A percentile compares a stretch with the other conserved stretches of the same genome.
Conservation (phyloP, 2,797 vertebrate species). For the Enteromius afrohamiltoni region DNA sequence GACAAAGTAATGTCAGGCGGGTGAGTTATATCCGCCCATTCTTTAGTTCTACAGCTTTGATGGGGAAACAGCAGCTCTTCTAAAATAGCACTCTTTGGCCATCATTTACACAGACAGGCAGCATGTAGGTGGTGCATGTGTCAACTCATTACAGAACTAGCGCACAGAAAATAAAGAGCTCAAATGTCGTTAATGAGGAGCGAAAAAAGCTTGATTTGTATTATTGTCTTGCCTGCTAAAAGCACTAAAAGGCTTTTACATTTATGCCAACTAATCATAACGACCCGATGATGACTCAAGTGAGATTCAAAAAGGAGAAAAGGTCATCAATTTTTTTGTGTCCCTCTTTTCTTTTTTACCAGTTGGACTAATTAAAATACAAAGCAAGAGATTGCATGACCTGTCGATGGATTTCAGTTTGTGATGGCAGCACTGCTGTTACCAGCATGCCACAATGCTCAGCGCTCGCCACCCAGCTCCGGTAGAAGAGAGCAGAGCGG, state of each 20-base stretch:
- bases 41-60: conserved; percentile 56
- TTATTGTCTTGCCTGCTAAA: conserved; percentile 39
- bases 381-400: conserved; percentile 27
- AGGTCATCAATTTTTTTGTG: conserved; percentile 39
- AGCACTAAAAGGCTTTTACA: conserved; percentile 28
- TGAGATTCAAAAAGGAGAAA: conserved; percentile 23
- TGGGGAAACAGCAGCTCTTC: conserved; percentile 25
- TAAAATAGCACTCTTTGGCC: conserved; percentile 40
- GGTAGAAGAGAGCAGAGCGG: conserved; percentile 15
- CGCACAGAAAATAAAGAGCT: conserved; percentile 20
- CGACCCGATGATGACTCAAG: conserved; percentile 14
- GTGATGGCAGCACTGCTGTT: conserved; percentile 30
- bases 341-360: conserved; percentile 1
- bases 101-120: conserved; percentile 46
- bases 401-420: conserved; percentile 14
- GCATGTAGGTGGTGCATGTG: conserved; percentile 36
- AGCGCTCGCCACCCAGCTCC: not conserved
- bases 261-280: conserved; percentile 26
- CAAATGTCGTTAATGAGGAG: conserved; percentile 24
- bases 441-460: conserved; percentile 26
- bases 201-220: conserved; percentile 21
- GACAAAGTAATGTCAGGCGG: conserved; percentile 49
- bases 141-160: conserved; percentile 60
- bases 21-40: conserved; percentile 47
- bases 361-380: conserved; percentile 31